A percentile compares a stretch with the other conserved stretches of the same genome.
Conservation (phyloP, 2,113 vertebrate species). For the Bombycilla garrulus region DNA sequence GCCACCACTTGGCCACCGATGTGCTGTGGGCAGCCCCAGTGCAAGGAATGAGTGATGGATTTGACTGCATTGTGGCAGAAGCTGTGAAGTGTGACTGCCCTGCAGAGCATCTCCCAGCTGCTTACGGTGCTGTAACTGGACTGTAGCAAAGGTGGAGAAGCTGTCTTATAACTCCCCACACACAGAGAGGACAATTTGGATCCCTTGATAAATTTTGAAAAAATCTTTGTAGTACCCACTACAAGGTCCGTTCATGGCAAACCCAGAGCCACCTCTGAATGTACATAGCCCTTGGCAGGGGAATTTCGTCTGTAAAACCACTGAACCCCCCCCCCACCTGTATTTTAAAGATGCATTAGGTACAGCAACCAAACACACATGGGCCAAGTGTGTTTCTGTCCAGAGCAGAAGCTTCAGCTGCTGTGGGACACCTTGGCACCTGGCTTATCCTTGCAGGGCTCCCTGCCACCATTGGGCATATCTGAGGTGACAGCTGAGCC, state of each 20-base stretch:
- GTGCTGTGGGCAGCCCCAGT: background rate
- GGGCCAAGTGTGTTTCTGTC: background rate
- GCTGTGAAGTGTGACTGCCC: background rate
- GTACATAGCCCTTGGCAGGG: background rate
- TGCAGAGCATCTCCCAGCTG: background rate
- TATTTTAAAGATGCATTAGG: background rate
- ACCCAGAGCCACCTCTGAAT: background rate
- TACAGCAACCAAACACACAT: accelerated
- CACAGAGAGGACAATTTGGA: background rate
- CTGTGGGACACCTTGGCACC: background rate
- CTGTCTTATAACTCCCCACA: background rate
- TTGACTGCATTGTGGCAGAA: background rate
- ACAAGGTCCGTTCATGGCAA: background rate
- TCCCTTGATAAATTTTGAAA: background rate
- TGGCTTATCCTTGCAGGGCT: background rate
- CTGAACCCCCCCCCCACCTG: background rate
- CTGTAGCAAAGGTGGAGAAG: background rate
- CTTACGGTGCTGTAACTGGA: background rate
- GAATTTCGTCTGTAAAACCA: background rate
- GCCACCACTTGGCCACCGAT: background rate
- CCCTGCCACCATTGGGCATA: background rate
- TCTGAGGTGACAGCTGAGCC: background rate
- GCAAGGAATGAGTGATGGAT: background rate
- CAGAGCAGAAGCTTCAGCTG: background rate
- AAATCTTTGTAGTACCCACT: background rate